Evolutionary conservation across 2,797 vertebrate species (phyloP).

Genomic region (Aselliscus stoliczkanus): DNA sequence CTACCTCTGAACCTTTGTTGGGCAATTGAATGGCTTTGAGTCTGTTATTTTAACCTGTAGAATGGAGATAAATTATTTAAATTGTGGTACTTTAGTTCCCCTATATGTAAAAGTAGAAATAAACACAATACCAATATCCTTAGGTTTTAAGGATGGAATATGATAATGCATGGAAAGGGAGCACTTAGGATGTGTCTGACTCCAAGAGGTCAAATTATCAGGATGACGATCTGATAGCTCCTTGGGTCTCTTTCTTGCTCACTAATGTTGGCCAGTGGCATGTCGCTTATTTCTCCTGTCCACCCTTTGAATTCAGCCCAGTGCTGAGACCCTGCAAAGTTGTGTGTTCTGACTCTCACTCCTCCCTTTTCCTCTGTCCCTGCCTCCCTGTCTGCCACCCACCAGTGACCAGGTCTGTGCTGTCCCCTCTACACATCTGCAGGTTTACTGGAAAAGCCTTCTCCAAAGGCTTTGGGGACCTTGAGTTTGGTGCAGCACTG

Average conservation of each 20-base stretch:
- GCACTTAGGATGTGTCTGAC: rapidly evolving
- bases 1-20: background rate
- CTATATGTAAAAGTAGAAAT: background rate
- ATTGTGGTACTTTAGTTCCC: background rate
- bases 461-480: background rate
- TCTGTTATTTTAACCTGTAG: background rate
- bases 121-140: background rate
- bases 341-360: background rate
- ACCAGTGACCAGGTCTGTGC: background rate
- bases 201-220: rapidly evolving
- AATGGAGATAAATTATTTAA: background rate
- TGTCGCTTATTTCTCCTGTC: background rate
- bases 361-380: background rate
- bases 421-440: background rate
- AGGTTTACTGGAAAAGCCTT: background rate
- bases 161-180: background rate
- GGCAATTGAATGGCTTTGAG: background rate
- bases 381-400: background rate
- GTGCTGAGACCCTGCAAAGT: background rate
- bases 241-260: background rate
- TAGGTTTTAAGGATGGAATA: background rate
- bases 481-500: background rate
- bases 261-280: rapidly evolving
- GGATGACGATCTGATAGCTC: background rate
- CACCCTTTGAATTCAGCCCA: background rate